phyloP scores from a whole-genome alignment of 1,140 invertebrate genomes.

The Drosophila insularis region DNA sequence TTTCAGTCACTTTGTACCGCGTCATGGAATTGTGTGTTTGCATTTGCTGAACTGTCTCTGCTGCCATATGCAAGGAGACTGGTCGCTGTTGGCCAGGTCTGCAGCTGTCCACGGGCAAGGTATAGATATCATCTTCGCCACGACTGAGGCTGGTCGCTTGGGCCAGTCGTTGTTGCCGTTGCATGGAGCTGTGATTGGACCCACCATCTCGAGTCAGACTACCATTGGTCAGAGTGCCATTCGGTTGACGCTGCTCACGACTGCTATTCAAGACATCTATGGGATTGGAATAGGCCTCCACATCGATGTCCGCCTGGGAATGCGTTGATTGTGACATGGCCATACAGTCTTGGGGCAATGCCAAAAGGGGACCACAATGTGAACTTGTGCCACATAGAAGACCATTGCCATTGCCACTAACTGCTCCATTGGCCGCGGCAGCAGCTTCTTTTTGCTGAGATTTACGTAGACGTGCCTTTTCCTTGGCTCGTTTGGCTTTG shows the following conservation, averaged over 20 bases:
- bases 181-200: constrained; percentile 60
- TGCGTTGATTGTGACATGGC: constrained; percentile 34
- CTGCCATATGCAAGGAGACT: constrained; percentile 66
- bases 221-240: constrained; percentile 71
- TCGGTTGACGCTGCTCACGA: constrained; percentile 62
- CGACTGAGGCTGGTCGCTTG: constrained; percentile 36
- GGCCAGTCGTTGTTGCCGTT: constrained; percentile 54
- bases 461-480: constrained; percentile 86
- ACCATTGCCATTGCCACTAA: constrained; percentile 58
- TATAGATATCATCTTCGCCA: constrained; percentile 77
- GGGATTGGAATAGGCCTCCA: constrained; percentile 82
- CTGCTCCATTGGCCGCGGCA: constrained; percentile 79
- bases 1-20: constrained; percentile 32
- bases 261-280: constrained; percentile 76
- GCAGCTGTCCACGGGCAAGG: constrained; percentile 76
- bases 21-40: constrained; percentile 76
- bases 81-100: constrained; percentile 57
- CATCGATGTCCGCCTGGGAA: constrained; percentile 52
- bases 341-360: constrained; percentile 72
- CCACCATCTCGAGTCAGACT: constrained; percentile 65
- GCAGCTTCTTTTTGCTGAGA: constrained; percentile 81
- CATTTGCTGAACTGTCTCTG: constrained; percentile 57
- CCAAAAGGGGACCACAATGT: constrained; percentile 63
- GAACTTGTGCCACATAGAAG: constrained; percentile 65
- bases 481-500: constrained; percentile 86